Conservation (phyloP, 1,140 invertebrate genomes). For the Drosophila cardini region DNA sequence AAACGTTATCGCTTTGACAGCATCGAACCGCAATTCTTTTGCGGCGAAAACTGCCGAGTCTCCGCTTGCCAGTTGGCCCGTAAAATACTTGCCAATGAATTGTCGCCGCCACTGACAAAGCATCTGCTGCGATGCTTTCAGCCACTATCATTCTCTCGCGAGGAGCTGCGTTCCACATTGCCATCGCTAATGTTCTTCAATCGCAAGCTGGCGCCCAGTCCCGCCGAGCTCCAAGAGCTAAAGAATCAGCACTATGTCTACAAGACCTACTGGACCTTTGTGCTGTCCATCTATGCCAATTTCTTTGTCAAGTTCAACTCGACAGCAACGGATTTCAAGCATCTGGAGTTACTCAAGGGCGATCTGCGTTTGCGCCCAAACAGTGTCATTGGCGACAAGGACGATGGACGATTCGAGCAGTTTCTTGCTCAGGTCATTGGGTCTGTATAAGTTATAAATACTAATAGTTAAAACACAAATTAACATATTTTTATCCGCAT, state of each 20-base stretch:
- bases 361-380: slow-evolving; percentile 69
- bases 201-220: slow-evolving; percentile 75
- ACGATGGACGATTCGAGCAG: slow-evolving; percentile 76
- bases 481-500: not conserved
- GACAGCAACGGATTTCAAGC: slow-evolving; percentile 59
- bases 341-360: slow-evolving; percentile 72
- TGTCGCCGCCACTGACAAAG: slow-evolving; percentile 72
- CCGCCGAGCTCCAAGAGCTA: slow-evolving; percentile 73
- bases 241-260: slow-evolving; percentile 81
- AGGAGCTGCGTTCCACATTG: slow-evolving; percentile 75
- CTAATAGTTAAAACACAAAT: not conserved
- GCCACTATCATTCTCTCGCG: slow-evolving; percentile 73
- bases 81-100: slow-evolving; percentile 79
- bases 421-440: slow-evolving; percentile 80
- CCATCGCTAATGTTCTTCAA: slow-evolving; percentile 83
- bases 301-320: slow-evolving; percentile 80
- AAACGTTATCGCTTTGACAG: slow-evolving; percentile 74
- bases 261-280: slow-evolving; percentile 83
- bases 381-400: slow-evolving; percentile 72
- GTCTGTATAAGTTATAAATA: slow-evolving; percentile 32
- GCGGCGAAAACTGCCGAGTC: slow-evolving; percentile 72
- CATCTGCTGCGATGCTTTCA: slow-evolving; percentile 79
- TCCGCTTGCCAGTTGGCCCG: slow-evolving; percentile 75
- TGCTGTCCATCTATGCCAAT: slow-evolving; percentile 79
- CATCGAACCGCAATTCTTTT: slow-evolving; percentile 77